Conservation (phyloP, 2,888 invertebrate genomes). For the Anticlea derivata region DNA sequence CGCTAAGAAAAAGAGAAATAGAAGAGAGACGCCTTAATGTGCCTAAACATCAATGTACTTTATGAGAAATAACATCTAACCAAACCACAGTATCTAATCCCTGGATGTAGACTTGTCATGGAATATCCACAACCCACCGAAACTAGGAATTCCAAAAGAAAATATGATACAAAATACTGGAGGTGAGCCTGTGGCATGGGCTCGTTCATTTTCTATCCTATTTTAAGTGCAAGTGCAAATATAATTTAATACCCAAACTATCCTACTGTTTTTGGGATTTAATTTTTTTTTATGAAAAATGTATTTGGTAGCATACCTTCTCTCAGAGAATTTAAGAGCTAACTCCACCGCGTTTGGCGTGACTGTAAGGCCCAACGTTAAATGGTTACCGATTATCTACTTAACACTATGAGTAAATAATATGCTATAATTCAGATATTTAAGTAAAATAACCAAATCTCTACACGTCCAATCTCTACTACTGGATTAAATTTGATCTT, state of each 20-base stretch:
- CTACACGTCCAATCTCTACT: neutral
- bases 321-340: slow-evolving; percentile 37
- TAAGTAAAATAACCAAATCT: slow-evolving; percentile 18
- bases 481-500: slow-evolving; percentile 6
- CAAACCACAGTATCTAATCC: slow-evolving; percentile 34
- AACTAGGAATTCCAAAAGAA: slow-evolving; percentile 39
- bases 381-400: slow-evolving; percentile 12
- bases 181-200: slow-evolving; percentile 41
- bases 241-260: slow-evolving; percentile 56
- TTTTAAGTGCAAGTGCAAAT: slow-evolving; percentile 62
- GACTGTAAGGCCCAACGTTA: slow-evolving; percentile 13
- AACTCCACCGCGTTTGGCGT: slow-evolving; percentile 49
- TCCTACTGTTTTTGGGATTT: slow-evolving; percentile 50
- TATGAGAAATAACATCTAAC: slow-evolving; percentile 44
- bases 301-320: slow-evolving; percentile 52
- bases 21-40: neutral
- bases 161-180: slow-evolving; percentile 44
- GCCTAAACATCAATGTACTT: slow-evolving; percentile 28
- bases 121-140: slow-evolving; percentile 43
- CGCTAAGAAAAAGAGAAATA: slow-evolving; percentile 1
- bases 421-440: slow-evolving; percentile 7
- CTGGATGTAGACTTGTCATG: slow-evolving; percentile 40
- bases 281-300: slow-evolving; percentile 46
- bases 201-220: slow-evolving; percentile 54
- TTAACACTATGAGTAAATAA: slow-evolving; percentile 11